Conservation (phyloP, 1,140 invertebrate genomes). For the Macrotrachela quadricornifera region DNA sequence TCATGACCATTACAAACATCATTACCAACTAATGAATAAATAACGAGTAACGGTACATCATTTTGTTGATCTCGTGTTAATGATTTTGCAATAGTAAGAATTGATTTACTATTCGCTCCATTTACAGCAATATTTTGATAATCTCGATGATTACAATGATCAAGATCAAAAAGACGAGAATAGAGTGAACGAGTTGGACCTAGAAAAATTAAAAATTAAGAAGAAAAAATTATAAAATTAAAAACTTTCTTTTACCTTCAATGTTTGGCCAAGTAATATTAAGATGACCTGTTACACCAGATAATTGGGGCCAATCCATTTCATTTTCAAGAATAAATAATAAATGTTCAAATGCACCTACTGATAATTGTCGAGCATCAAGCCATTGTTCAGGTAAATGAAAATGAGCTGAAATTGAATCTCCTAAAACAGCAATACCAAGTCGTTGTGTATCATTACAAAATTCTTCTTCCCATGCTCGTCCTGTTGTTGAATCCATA, state of each 20-base stretch:
- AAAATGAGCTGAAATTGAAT: slow-evolving; percentile 36
- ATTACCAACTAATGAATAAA: slow-evolving; percentile 34
- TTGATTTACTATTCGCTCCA: slow-evolving; percentile 14
- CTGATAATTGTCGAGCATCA: slow-evolving; percentile 11
- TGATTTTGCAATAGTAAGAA: no score
- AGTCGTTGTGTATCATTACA: slow-evolving; percentile 21
- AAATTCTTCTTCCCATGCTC: slow-evolving; percentile 28
- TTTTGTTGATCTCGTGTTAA: slow-evolving; percentile 5
- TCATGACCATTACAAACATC: slow-evolving; percentile 33
- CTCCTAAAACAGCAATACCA: slow-evolving; percentile 32
- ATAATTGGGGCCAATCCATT: slow-evolving; percentile 35
- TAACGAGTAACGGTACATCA: slow-evolving; percentile 31
- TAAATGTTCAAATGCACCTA: slow-evolving; percentile 23
- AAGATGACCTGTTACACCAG: slow-evolving; percentile 29
- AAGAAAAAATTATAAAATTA: slow-evolving; percentile 2
- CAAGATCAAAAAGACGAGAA: slow-evolving; percentile 18
- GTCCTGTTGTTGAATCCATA: slow-evolving; percentile 16
- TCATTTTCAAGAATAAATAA: slow-evolving; percentile 31
- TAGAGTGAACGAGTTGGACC: slow-evolving; percentile 25
- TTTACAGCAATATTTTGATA: slow-evolving; percentile 36
- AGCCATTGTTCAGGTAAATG: slow-evolving; percentile 34
- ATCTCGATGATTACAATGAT: slow-evolving; percentile 35
- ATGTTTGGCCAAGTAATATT: slow-evolving; percentile 16
- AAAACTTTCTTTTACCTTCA: not conserved
- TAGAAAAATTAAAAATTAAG: slow-evolving; percentile 16